phyloP scores from a whole-genome alignment of 2,113 vertebrate species.

The Strigops habroptila region DNA sequence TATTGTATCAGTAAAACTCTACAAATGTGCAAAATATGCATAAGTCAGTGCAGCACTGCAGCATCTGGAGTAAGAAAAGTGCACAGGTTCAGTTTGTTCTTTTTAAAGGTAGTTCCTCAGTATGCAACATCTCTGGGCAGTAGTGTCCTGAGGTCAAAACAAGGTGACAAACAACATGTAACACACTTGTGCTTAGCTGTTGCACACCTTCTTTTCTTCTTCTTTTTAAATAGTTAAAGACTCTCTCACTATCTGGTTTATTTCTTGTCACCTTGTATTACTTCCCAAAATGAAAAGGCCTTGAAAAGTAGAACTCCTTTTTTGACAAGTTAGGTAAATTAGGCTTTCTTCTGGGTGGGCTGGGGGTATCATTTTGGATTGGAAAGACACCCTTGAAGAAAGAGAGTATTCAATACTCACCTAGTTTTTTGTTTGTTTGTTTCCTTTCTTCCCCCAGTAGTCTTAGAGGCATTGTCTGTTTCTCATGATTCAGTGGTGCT shows the following conservation, averaged over 20 bases:
- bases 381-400: not conserved
- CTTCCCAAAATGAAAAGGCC: not conserved
- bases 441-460: not conserved
- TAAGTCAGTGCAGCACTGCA: not conserved
- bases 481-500: not conserved
- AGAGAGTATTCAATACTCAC: not conserved
- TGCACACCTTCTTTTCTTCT: not conserved
- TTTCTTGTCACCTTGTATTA: not conserved
- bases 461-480: not conserved
- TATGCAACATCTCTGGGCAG: not conserved
- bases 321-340: not conserved
- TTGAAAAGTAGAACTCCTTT: not conserved
- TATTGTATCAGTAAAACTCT: not conserved
- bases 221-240: not conserved
- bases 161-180: not conserved
- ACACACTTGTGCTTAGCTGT: not conserved
- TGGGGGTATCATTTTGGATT: not conserved
- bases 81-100: not conserved
- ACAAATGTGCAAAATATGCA: accelerated
- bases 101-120: not conserved
- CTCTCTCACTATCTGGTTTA: not conserved
- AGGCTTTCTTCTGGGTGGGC: not conserved
- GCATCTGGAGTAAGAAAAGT: not conserved
- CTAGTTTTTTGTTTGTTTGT: not conserved
- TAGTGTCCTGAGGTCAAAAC: not conserved